Evolutionary conservation across 2,113 vertebrate genomes (phyloP), one percentile per base, ranked within the genome.

Genomic region (Lampris incognitus): DNA sequence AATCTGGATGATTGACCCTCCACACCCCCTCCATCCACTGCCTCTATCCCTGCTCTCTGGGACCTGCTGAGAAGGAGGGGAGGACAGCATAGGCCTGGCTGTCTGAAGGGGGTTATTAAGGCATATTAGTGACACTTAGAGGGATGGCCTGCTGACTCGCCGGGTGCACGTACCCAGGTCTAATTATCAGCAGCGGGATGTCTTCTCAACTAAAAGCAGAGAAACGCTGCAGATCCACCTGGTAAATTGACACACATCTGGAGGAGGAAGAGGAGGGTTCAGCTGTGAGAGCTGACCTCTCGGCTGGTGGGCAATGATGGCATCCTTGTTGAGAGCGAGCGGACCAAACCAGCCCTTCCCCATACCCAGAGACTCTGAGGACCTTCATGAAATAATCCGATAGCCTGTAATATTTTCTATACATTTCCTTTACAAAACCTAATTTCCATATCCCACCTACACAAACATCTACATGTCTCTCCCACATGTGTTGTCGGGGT

Each of bases 1-100:
- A 93, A 92, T 93, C 90, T 89, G 78, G 77, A 82, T 81, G 78
- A 88, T 72, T 88, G 87, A 88, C 69, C 85, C 78, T 82, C 81
- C 82, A 79, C 80, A 76, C 85, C 74, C 76, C 69, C 72, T 72
- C 85, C 70, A 74, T 84, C 76, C 74, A 84, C 72, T 68, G 74
- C 38, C 61, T 76, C 76, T 48, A 72, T 54, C 66, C 56, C 69
- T 67, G 81, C 82, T 74, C 72, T 89, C 72, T 80, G 81, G 76
- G 87, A 88, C 89, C 85, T 87, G 84, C 87, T 83, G 84, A 76
- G 85, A 52, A 78, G 89, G 83, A 79, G 85, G 83, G 87, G 81
- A 83, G 79, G 75, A 56, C 67, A 46, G 77, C 1, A 1, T 67
- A 76, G 79, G 74, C 76, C 84, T 78, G 78, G 58, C 49, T 77